Evolutionary conservation across 2,888 invertebrate genomes (phyloP), one percentile per base, ranked within the genome.

Genomic region (Ceratothoa steindachneri): DNA sequence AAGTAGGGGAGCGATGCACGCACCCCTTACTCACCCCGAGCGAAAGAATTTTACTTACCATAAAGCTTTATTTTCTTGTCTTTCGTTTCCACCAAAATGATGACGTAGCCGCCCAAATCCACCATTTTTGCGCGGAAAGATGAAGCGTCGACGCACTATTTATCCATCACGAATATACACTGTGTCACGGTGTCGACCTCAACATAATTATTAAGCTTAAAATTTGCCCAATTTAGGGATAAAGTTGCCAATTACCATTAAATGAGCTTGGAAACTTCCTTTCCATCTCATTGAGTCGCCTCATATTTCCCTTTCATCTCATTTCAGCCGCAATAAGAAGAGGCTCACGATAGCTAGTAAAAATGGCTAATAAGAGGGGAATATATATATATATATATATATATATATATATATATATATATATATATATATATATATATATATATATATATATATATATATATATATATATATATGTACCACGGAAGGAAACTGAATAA

Each of bases 61-160:
- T 95, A 95, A 81, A 95, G 87, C 87, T 95, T 95, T 83, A 94
- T 93, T 87, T 93, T 93, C 85, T 94, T 93, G 86, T 95, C 95
- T 85, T 93, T 92, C 83, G 93, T 93, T 87, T 95, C 94, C 82
- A 94, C 93, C 84, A 95, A 88, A 84, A 95, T 94, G 85, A 95
- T 95, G 84, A 95, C 94, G 87, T 95, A 95, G 84, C 95, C 95
- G 83, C 94, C 93, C 84, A 95, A 88, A 88, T 95, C 95, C 84
- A 95, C 93, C 86, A 91, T 90, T 53, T 24, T 79, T 41, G 15
- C 30, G 52, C 15, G 41, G 41, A 41, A 41, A 41, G 41, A 41
- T 41, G 15, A 15, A 41, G 41, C 5, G 15, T 9, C 5, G 41
- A 9, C 7, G 19, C 41, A 15, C 24, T 52, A n/a, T 22, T 19